phyloP scores from a whole-genome alignment of 2,888 invertebrate species.

The Neelides folsomi region DNA sequence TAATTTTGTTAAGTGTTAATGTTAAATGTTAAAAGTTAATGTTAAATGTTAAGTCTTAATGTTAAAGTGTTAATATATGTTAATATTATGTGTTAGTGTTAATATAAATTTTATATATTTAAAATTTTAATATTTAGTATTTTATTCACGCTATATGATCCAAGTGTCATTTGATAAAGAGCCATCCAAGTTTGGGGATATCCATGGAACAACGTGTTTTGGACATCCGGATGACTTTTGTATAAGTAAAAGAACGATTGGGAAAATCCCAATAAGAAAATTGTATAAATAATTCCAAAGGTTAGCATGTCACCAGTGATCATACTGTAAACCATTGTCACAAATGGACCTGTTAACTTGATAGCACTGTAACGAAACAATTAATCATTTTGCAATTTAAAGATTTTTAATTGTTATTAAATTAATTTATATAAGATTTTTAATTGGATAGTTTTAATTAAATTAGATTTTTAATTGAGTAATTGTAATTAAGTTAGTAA shows the following conservation, averaged over 20 bases:
- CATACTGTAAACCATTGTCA: slow-evolving; percentile 99
- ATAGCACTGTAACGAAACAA: slow-evolving; percentile 55
- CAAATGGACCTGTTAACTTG: slow-evolving; percentile 91
- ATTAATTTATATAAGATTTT: neutral
- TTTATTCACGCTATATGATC: slow-evolving; percentile 78
- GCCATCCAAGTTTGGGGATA: slow-evolving; percentile 94
- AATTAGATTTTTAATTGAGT: neutral
- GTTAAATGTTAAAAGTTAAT: too few species aligned
- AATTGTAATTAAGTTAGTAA: neutral
- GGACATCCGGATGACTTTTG: slow-evolving; percentile 70
- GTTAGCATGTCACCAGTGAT: slow-evolving; percentile 97
- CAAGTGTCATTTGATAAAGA: slow-evolving; percentile 90
- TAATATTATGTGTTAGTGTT: neutral
- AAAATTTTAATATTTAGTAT: slow-evolving; percentile 34
- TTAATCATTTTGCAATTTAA: slow-evolving; percentile 6
- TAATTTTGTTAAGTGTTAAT: too few species aligned
- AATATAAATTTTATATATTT: neutral
- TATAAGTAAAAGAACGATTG: slow-evolving; percentile 92
- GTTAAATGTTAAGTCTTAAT: too few species aligned
- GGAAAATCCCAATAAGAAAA: slow-evolving; percentile 88
- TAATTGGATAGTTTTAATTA: neutral
- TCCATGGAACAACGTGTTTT: slow-evolving; percentile 65
- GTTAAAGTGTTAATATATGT: too few species aligned
- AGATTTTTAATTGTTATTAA: neutral
- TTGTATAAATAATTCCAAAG: slow-evolving; percentile 90